Conservation (phyloP, 2,113 vertebrate species). For the Edolisoma coerulescens region DNA sequence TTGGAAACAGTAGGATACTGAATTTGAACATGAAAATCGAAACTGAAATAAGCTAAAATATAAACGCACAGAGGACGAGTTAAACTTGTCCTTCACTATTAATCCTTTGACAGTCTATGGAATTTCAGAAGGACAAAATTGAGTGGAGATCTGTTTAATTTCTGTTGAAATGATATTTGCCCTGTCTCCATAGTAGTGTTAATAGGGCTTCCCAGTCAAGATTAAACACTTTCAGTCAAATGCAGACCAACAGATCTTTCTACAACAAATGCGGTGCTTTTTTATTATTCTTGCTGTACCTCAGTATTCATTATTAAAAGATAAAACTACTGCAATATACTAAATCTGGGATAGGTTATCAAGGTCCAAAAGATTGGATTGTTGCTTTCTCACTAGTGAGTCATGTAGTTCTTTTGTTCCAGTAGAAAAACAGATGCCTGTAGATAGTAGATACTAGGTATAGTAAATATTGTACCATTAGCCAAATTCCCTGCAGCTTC, state of each 20-base stretch:
- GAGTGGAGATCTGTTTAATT: slow-evolving; percentile 39
- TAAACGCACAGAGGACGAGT: background rate
- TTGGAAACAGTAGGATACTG: background rate
- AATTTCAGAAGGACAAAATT: slow-evolving; percentile 5
- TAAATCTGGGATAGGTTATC: slow-evolving; percentile 42
- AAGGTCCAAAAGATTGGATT: slow-evolving; percentile 64
- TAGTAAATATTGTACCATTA: slow-evolving; percentile 70
- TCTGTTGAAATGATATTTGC: background rate
- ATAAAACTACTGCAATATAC: slow-evolving; percentile 57
- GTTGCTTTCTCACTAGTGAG: slow-evolving; percentile 69
- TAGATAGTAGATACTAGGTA: slow-evolving; percentile 66
- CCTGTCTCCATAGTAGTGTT: background rate
- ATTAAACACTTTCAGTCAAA: slow-evolving; percentile 68
- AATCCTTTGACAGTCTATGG: background rate
- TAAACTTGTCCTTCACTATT: background rate
- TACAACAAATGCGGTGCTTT: slow-evolving; percentile 71
- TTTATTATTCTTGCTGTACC: slow-evolving; percentile 65
- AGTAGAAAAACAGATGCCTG: slow-evolving; percentile 63
- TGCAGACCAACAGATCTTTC: slow-evolving; percentile 65
- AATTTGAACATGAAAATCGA: background rate
- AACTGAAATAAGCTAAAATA: background rate
- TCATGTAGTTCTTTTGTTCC: slow-evolving; percentile 69
- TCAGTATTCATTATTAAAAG: slow-evolving; percentile 61
- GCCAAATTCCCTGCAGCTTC: slow-evolving; percentile 74
- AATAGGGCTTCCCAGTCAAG: slow-evolving; percentile 71